These are phyloP conservation scores for Dasypus novemcinctus DNA, from an alignment of 2,113 vertebrate species.

Conservation along the genomic window DNA sequence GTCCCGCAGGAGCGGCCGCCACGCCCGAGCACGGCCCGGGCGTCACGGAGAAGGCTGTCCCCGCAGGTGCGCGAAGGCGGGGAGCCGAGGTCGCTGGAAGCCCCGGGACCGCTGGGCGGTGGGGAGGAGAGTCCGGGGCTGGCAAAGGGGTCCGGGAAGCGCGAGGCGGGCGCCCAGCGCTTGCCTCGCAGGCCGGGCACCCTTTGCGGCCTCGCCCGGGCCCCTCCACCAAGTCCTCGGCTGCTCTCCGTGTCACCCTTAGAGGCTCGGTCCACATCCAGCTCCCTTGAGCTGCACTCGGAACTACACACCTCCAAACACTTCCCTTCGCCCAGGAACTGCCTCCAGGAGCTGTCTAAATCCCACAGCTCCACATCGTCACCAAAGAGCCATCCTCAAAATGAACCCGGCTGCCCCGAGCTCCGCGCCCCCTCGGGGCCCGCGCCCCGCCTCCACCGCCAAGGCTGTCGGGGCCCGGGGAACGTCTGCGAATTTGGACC, in stretches of 20 bases:
- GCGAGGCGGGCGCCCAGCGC: background rate
- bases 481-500: background rate
- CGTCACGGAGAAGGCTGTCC: background rate
- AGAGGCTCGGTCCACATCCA: background rate
- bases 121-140: background rate
- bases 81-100: background rate
- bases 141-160: background rate
- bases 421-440: background rate
- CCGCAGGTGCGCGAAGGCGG: too few relatives aligned
- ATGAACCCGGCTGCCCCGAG: background rate
- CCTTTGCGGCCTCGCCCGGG: fast-evolving
- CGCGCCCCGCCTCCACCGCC: background rate
- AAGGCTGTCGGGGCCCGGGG: too few relatives aligned
- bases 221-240: fast-evolving
- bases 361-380: background rate
- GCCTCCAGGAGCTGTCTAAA: background rate
- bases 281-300: background rate
- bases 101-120: background rate
- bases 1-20: background rate
- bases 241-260: background rate
- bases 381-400: background rate
- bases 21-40: background rate
- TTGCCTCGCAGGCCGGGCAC: background rate
- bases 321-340: background rate
- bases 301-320: background rate